Base-by-base conservation (phyloP, 1,140 invertebrate genomes). In the Stratiolaelaps scimitus region DNA sequence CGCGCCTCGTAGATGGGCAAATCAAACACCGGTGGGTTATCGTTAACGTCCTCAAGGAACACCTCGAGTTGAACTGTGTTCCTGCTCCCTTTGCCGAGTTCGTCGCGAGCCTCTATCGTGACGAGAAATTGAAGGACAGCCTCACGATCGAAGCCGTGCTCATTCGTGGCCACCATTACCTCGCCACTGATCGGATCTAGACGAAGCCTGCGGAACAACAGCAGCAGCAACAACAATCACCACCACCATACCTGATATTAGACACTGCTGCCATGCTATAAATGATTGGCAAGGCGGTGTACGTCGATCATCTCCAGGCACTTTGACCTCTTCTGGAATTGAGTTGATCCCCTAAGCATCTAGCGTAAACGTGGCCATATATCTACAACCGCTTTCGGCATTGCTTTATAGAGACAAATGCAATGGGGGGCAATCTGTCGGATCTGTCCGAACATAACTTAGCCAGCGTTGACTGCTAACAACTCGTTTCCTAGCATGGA, bases 101-200 rank as follows among this genome's bases (percentile, higher is more conserved):
- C 85, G 74, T 96, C 92, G 69, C 88, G 79, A 0, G 91, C 92
- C 75, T 95, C 92, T 0, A 92, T 85, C 0, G 89, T 94, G 4
- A 97, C 77, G 76, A 86, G 93, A 78, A 93, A 90, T 7, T 84
- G 81, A 0, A 86, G 83, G 10, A 88, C 81, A 29, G 87, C 80
- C 76, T 97, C 92, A 30, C 92, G 79, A 75, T 96, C 92, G 71
- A 95, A 90, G 0, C 85, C 85, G 0, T 83, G 79, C 19, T 71
- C 71, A 7, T 66, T 45, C 28, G 68, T 69, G 72, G 85, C 86
- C 1, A 93, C 86, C 1, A 84, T 86, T 66, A 95, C 85, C 5
- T 86, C 78, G 0, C 92, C 92, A 30, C 85, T 84, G 48, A 84
- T 78, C 44, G 85, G 81, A 75, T 95, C 85, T 28, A 96, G 78